Evolutionary conservation across 2,113 vertebrate genomes (phyloP), one percentile per base, ranked within the genome.

Genomic region (Percina caprodes): DNA sequence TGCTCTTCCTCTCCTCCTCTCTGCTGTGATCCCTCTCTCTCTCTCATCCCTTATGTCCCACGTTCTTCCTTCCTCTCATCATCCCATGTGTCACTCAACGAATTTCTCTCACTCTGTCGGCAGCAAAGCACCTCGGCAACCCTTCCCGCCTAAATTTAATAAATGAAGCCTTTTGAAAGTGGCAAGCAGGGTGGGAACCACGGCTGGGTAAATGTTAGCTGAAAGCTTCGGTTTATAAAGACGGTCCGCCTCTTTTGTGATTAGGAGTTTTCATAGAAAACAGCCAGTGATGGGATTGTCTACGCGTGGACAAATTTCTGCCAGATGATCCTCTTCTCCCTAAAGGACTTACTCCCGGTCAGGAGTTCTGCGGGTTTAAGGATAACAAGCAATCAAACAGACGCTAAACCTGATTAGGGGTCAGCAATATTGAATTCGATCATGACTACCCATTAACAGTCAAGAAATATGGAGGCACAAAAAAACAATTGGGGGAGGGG

Each of bases 381-480:
- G 55, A 87, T 70, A 79, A 85, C 68, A 74, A 84, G 82, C 77
- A 81, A 72, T 86, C 78, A 85, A 71, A 85, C n/a, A 23, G 26
- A 81, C 39, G 61, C 70, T 35, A 30, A 75, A 52, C 78, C 62
- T 91, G 80, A 90, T 71, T 90, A 82, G 5, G 7, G 80, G 79
- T 87, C 84, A 79, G 48, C 39, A 21, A 62, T n/a, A 24, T 46
- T 78, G 42, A 79, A 86, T 71, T 83, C 62, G 71, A 6, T 51
- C 63, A 48, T 77, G 70, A 86, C 61, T 83, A 71, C 62, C 59
- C 33, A 60, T 65, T 54, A 83, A 15, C 49, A 42, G 56, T 69
- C 30, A 73, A 59, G 33, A 56, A 66, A 83, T 10, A 70, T 61
- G 6, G 6, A 59, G 23, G 39, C 9, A 52, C 21, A 51, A 60